Conservation (phyloP, 2,888 invertebrate genomes). For the Drosophila paucipuncta region DNA sequence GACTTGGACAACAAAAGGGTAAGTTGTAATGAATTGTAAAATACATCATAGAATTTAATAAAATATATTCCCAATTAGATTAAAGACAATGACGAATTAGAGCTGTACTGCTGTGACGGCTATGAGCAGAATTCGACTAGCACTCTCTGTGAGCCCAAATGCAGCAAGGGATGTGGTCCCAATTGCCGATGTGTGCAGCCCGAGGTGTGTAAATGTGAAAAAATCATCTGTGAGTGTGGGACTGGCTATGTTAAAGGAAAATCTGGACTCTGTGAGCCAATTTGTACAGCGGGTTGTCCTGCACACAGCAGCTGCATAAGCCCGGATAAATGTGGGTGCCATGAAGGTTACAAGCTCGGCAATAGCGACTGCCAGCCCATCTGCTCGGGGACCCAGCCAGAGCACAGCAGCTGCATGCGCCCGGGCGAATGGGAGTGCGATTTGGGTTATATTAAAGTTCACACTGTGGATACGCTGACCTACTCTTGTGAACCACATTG, state of each 20-base stretch:
- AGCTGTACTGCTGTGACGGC: slow-evolving; percentile 29
- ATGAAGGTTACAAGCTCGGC: slow-evolving; percentile 12
- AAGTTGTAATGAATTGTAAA: neutral
- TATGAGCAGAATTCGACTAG: slow-evolving; percentile 17
- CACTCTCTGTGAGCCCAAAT: slow-evolving; percentile 11
- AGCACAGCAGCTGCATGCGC: slow-evolving; percentile 38
- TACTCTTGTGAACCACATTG: slow-evolving; percentile 59
- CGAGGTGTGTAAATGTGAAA: neutral
- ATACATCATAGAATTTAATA: neutral
- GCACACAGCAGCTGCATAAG: slow-evolving; percentile 14
- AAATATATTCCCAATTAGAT: neutral
- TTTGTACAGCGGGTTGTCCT: slow-evolving; percentile 41
- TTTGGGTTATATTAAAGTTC: slow-evolving; percentile 40
- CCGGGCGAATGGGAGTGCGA: slow-evolving; percentile 55
- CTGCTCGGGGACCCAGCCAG: slow-evolving; percentile 36
- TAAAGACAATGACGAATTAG: neutral
- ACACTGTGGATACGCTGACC: neutral
- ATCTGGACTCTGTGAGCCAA: slow-evolving; percentile 20
- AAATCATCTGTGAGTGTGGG: neutral
- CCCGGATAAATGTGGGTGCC: slow-evolving; percentile 21
- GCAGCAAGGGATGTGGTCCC: neutral
- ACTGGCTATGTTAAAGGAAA: slow-evolving; percentile 9
- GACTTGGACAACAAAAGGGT: neutral
- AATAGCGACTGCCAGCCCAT: slow-evolving; percentile 13
- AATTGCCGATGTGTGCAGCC: slow-evolving; percentile 10